Percentiles rank a stretch among this genome's conserved stretches.
Evolutionary conservation across 2,797 vertebrate genomes (phyloP).

Genomic region (Phrynocephalus forsythii): DNA sequence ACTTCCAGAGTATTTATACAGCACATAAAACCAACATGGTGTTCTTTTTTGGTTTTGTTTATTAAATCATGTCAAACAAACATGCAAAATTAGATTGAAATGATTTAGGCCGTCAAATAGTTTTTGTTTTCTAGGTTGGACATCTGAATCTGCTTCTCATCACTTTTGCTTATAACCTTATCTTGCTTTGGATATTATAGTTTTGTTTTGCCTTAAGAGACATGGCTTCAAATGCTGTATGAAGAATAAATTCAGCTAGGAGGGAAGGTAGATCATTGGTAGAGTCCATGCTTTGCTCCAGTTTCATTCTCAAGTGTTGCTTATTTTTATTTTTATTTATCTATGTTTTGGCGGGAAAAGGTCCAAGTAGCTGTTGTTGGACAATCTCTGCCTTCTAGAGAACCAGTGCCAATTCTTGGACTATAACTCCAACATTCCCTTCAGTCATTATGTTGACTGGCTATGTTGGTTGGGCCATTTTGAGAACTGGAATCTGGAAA

Average conservation of each 20-base stretch:
- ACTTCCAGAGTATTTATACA: not conserved
- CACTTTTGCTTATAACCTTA: not conserved
- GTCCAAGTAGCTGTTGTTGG: not conserved
- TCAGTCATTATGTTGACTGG: no score
- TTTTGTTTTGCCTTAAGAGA: not conserved
- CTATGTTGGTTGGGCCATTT: no score
- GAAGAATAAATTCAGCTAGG: not conserved
- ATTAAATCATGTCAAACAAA: not conserved
- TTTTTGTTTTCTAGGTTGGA: not conserved
- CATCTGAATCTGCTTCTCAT: not conserved
- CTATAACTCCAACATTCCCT: no score
- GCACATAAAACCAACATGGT: not conserved
- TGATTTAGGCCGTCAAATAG: not conserved
- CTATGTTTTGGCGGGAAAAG: not conserved
- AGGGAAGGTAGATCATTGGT: not conserved
- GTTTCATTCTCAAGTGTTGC: not conserved
- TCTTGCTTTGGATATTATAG: not conserved
- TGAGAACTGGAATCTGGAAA: no score
- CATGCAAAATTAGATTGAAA: not conserved
- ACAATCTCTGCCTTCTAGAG: not conserved
- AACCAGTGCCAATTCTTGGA: no score
- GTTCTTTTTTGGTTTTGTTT: no score
- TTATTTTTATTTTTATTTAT: not conserved
- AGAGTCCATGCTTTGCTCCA: not conserved
- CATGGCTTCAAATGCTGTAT: not conserved